Evolutionary conservation across 2,888 invertebrate species (phyloP), one percentile per base, ranked within the genome.

Genomic region (Lasius fuliginosus): DNA sequence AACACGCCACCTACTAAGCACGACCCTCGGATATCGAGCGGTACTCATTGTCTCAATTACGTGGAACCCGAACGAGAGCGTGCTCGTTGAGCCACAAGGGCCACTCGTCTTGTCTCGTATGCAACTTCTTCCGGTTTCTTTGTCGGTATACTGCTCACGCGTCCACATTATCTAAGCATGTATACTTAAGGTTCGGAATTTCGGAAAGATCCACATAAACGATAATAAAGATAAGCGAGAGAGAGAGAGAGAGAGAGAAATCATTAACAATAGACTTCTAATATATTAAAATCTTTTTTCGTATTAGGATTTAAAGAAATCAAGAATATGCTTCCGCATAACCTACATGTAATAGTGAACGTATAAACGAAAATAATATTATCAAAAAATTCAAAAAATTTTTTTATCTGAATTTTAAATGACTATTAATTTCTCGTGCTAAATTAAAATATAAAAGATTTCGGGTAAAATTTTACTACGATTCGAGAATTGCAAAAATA

Each of bases 1-100:
- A 75, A 85, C 85, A 82, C n/a, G 82, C 65, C 82, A 76, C 83
- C 76, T 53, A 36, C 23, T 62, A 82, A 67, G 62, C 56, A 64
- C 65, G 67, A 83, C 82, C 79, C 83, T 86, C 53, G 73, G 71
- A 77, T 82, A 87, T 89, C 89, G 89, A 87, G 85, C 87, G 84
- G 76, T 86, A 85, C 87, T 89, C 84, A 79, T 89, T 88, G 83
- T 86, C 85, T 86, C 85, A 83, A 88, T 88, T 88, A 89, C 81
- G 84, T 86, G 71, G 85, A 85, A 83, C 85, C 75, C 83, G 82
- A 87, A 84, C 87, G 69, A 88, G 86, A 85, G 83, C 69, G 64
- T 81, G 82, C 85, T 85, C 85, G 64, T 86, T 67, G 82, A 83
- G 69, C 73, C 73, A 88, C 71, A 65, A 87, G 85, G 73, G 73